A percentile compares a stretch with the other conserved stretches of the same genome.
Conservation (phyloP, 2,888 invertebrate species). For the Tinea semifulvella region DNA sequence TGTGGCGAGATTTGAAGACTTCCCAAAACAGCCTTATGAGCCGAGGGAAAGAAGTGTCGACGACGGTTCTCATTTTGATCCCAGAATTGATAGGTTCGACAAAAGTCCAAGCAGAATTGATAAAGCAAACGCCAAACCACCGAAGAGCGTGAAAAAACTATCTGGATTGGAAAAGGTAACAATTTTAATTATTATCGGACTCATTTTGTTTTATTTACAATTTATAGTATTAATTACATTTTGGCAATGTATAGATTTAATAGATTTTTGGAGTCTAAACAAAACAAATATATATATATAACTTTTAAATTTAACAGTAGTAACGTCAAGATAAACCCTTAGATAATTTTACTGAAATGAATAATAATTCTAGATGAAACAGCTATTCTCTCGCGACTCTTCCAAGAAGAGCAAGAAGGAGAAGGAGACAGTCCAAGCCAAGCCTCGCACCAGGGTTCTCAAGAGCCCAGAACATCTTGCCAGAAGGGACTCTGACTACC, state of each 20-base stretch:
- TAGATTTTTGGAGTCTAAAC: too few relatives aligned
- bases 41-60: conserved; percentile 68
- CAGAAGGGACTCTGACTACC: conserved; percentile 52
- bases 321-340: too few relatives aligned
- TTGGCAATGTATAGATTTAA: too few relatives aligned
- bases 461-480: conserved; percentile 66
- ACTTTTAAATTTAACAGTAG: too few relatives aligned
- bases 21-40: conserved; percentile 42
- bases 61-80: conserved; percentile 73
- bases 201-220: too few relatives aligned
- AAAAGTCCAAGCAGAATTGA: conserved; percentile 55
- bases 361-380: conserved; percentile 68
- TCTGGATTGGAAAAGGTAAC: conserved; percentile 77
- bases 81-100: conserved; percentile 68
- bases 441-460: conserved; percentile 55
- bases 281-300: too few relatives aligned
- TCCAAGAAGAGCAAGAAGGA: conserved; percentile 75
- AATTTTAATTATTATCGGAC: conserved; percentile 6
- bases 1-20: conserved; percentile 41
- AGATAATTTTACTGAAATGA: too few relatives aligned
- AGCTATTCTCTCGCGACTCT: conserved; percentile 76
- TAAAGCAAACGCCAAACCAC: conserved; percentile 64
- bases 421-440: conserved; percentile 57
- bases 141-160: conserved; percentile 71
- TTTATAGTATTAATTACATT: too few relatives aligned